Evolutionary conservation across 2,888 invertebrate genomes (phyloP).

Genomic region (Plebejus anna): DNA sequence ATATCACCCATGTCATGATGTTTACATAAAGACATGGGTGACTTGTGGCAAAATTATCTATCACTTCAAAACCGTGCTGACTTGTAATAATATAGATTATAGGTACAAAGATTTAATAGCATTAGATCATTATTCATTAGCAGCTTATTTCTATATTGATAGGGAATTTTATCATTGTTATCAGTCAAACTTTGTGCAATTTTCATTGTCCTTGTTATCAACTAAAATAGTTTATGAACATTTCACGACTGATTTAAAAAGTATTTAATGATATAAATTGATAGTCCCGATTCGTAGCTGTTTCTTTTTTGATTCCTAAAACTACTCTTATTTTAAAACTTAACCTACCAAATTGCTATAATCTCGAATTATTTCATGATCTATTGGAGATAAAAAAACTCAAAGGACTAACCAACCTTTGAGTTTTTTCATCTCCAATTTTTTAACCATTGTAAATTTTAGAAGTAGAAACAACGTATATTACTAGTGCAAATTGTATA

Average conservation of each 20-base stretch:
- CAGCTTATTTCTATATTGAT: background rate
- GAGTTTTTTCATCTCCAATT: background rate
- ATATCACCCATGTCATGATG: too few species aligned
- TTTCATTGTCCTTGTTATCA: background rate
- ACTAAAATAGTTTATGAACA: background rate
- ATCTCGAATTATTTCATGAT: background rate
- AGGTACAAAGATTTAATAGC: background rate
- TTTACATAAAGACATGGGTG: too few species aligned
- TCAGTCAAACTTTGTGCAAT: conserved; percentile 3
- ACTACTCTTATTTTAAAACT: background rate
- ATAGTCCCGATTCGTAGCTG: background rate
- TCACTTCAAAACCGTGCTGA: background rate
- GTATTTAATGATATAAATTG: background rate
- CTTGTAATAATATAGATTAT: background rate
- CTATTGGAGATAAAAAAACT: too few species aligned
- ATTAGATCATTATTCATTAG: background rate
- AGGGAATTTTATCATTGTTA: background rate
- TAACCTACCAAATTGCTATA: background rate
- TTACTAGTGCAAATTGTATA: conserved; percentile 37
- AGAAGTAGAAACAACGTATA: background rate
- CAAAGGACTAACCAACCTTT: background rate
- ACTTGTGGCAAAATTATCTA: too few species aligned
- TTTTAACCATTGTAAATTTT: background rate
- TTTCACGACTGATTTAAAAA: background rate
- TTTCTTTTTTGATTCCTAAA: background rate